Base-by-base conservation (phyloP, 2,888 invertebrate species). In the Tanaodytes sp. region DNA sequence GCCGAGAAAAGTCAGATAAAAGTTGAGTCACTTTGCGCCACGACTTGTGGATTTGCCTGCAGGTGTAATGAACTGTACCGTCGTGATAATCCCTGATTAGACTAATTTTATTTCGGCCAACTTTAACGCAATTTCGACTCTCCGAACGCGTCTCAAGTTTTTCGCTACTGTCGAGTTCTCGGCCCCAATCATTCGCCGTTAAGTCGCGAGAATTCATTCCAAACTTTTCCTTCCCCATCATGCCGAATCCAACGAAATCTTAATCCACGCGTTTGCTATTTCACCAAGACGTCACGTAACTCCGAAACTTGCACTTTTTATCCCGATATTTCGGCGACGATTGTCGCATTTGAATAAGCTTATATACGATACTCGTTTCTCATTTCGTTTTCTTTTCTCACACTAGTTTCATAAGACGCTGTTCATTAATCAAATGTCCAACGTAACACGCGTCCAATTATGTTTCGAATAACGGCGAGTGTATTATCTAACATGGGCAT, bases 11-110 rank as follows among this genome's bases (percentile, higher is more conserved):
- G 77, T 76, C 73, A 51, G 78, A 79, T 78, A 78, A 79, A 76
- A 78, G 72, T 79, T 64, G 72, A 67, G 69, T 64, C 73, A 70
- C 58, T 71, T 71, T 48, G 65, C 71, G 57, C 66, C 54, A 63
- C 57, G 52, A 65, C 59, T 58, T 51, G 67, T 68, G 59, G 64
- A 63, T 70, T 71, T 64, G 66, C 63, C 61, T 73, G 68, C 58
- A 45, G 59, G 73, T 71, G 75, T 76, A 81, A 80, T 80, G 77
- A 80, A 76, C 77, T 75, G 76, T 72, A 72, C 73, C 73, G 74
- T 69, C 61, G 74, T 78, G 78, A 79, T 80, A 77, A 78, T 74
- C 70, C 58, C 73, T 76, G 79, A 80, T 81, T 78, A 79, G 80
- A 75, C 80, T 81, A 80, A 82, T 82, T 79, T 81, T 73, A 71